Percentiles rank a stretch among this genome's conserved stretches.
phyloP scores from a whole-genome alignment of 2,888 invertebrate genomes.

The Unio delphinus region DNA sequence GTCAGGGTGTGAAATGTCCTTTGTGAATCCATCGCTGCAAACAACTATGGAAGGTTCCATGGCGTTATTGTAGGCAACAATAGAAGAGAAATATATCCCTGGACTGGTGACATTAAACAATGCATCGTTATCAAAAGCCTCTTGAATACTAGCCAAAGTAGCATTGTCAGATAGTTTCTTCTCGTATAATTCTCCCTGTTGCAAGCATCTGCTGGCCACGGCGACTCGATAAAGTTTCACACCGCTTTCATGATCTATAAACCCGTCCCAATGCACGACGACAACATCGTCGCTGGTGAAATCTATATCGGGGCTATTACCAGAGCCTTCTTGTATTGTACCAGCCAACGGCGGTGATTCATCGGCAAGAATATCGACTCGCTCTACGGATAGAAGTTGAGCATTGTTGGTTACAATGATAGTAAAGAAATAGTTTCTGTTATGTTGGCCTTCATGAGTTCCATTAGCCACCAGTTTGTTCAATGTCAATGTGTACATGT shows the following conservation, averaged over 20 bases:
- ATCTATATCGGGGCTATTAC: conserved; percentile 38
- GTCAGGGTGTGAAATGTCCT: conserved; percentile 34
- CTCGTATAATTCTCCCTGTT: conserved; percentile 7
- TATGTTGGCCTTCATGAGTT: conserved; percentile 37
- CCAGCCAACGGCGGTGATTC: conserved; percentile 38
- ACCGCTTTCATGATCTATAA: conserved; percentile 51
- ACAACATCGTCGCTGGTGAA: conserved; percentile 30
- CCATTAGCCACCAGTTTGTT: conserved; percentile 17
- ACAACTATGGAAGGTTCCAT: conserved; percentile 43
- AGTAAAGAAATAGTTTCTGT: conserved; percentile 42
- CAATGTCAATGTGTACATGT: conserved; percentile 24
- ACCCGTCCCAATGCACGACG: conserved; percentile 38
- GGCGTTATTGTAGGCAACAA: conserved; percentile 51
- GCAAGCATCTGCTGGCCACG: conserved; percentile 26
- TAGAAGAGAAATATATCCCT: conserved; percentile 16
- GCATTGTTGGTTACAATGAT: conserved; percentile 41
- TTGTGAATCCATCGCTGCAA: conserved; percentile 51
- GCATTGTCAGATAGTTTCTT: background rate
- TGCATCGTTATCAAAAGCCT: conserved; percentile 8
- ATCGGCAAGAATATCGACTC: conserved; percentile 36
- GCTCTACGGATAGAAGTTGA: conserved; percentile 22
- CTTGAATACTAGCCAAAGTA: conserved; percentile 3
- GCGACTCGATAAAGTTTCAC: conserved; percentile 35
- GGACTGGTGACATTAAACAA: conserved; percentile 12
- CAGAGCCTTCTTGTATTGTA: conserved; percentile 26